These are phyloP conservation scores for Anagyrus pseudococci DNA, from an alignment of 2,888 invertebrate species.

Conservation along the genomic window DNA sequence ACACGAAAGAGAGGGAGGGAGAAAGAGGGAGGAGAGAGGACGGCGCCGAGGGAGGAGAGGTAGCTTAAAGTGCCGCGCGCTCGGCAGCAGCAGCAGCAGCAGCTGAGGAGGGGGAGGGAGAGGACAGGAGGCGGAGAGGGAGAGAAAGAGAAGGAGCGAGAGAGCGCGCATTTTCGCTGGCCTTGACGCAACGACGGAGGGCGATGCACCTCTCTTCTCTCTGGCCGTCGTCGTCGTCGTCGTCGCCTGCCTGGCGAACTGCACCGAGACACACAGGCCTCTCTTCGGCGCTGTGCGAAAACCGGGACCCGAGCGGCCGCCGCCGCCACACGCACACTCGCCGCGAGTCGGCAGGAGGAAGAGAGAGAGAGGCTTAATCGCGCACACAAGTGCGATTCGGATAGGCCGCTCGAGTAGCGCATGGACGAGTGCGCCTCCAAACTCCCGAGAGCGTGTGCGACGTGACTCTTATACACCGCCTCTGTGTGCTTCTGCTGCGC, in stretches of 20 bases:
- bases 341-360: not conserved
- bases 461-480: too few species aligned
- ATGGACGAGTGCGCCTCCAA: conserved; percentile 21
- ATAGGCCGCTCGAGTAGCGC: conserved; percentile 9
- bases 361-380: conserved; percentile 16
- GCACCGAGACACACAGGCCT: too few species aligned
- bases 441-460: conserved; percentile 9
- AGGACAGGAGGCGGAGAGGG: conserved; percentile 28
- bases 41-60: not conserved
- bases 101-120: not conserved
- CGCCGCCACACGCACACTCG: conserved; percentile 6
- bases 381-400: conserved; percentile 28
- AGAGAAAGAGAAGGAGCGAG: conserved; percentile 32
- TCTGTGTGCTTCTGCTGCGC: too few species aligned
- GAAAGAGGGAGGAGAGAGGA: conserved; percentile 11
- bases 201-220: conserved; percentile 59
- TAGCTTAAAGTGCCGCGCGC: conserved; percentile 21
- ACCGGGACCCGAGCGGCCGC: conserved; percentile 21
- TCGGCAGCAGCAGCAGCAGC: not conserved
- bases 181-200: conserved; percentile 62
- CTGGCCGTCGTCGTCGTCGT: conserved; percentile 1
- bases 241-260: not conserved
- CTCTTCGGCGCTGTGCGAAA: conserved; percentile 13
- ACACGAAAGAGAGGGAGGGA: conserved; percentile 1
- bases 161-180: conserved; percentile 59